Evolutionary conservation across 2,113 vertebrate genomes (phyloP).

Genomic region (Aleadryas rufinucha): DNA sequence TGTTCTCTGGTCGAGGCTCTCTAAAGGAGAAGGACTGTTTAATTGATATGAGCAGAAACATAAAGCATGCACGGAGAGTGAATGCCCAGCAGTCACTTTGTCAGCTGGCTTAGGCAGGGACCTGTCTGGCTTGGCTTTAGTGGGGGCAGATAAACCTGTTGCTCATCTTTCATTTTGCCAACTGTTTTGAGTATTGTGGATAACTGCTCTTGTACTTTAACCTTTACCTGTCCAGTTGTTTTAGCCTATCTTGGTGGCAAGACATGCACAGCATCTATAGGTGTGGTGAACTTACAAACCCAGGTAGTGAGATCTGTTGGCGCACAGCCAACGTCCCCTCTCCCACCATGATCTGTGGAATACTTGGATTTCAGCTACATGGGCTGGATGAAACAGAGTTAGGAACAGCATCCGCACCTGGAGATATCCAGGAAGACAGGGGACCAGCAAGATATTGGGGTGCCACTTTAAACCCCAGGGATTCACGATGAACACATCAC

Average conservation of each 20-base stretch:
- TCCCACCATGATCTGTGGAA: not conserved
- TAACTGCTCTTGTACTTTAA: not conserved
- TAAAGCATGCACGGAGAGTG: accelerated
- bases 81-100: not conserved
- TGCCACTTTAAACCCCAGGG: not conserved
- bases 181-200: not conserved
- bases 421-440: not conserved
- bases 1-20: not conserved
- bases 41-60: not conserved
- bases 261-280: not conserved
- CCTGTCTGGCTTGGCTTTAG: not conserved
- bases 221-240: not conserved
- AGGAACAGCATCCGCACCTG: not conserved
- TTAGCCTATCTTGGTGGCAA: not conserved
- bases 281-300: not conserved
- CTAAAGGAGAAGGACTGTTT: not conserved
- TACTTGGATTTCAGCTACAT: not conserved
- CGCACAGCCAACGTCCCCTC: not conserved
- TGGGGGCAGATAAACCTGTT: not conserved
- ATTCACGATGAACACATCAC: not conserved
- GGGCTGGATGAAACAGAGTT: not conserved
- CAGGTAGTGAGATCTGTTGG: not conserved
- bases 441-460: not conserved
- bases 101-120: not conserved
- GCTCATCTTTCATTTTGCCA: not conserved